Conservation (phyloP, 1,140 invertebrate species). For the Aphelinus atriplicis region DNA sequence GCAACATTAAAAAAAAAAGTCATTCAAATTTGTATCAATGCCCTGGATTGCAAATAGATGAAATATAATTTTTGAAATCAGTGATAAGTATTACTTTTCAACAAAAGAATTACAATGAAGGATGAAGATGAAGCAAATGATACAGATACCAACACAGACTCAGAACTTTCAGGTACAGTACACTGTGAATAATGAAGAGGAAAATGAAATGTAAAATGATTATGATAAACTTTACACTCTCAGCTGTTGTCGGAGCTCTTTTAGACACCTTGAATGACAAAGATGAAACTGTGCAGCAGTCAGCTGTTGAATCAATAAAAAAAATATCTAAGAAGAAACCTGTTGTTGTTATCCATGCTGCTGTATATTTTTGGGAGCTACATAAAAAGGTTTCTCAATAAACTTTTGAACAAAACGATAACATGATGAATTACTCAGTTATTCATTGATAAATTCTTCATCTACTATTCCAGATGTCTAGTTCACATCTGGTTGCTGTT, state of each 20-base stretch:
- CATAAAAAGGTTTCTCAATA: constrained; percentile 60
- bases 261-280: constrained; percentile 71
- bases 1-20: too few relatives aligned
- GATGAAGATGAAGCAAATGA: constrained; percentile 29
- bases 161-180: constrained; percentile 32
- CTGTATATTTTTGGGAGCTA: constrained; percentile 63
- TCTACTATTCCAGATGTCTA: constrained; percentile 54
- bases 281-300: constrained; percentile 67
- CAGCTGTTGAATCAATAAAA: constrained; percentile 66
- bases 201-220: too few relatives aligned
- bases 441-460: neutral
- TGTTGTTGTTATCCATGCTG: constrained; percentile 65
- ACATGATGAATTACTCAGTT: neutral
- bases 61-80: too few relatives aligned
- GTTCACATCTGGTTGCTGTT: constrained; percentile 58
- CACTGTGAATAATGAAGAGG: too few relatives aligned
- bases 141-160: neutral
- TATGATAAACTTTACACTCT: constrained; percentile 38
- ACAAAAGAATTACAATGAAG: constrained; percentile 20
- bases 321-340: constrained; percentile 70
- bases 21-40: too few relatives aligned
- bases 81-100: too few relatives aligned
- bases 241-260: constrained; percentile 70
- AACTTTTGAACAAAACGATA: neutral
- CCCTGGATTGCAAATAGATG: too few relatives aligned